Evolutionary conservation across 2,888 invertebrate genomes (phyloP), one percentile per base, ranked within the genome.

Genomic region (Euplexia lucipara): DNA sequence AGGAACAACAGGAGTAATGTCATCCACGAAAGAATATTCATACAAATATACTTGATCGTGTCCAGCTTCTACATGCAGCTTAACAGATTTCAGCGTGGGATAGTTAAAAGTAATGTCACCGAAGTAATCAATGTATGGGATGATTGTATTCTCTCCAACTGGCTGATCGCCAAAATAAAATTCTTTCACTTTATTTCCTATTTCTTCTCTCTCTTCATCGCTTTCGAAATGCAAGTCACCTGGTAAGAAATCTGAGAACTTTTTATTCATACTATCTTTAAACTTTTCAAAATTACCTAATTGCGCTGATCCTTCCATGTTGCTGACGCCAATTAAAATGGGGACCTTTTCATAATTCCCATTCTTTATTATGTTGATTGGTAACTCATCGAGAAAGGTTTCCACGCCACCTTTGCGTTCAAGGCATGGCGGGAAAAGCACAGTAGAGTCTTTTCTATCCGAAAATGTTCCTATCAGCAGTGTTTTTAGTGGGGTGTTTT

Each of bases 41-140:
- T 88, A 89, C 16, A 90, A 70, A 67, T 85, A 89, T 54, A 89
- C 78, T 48, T 82, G 69, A 44, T 88, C 64, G 37, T 88, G 80
- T 2, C 86, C 85, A 26, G 75, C 65, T 60, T 78, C 68, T 2
- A 58, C 56, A 18, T 85, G 84, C 18, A 87, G 32, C 35, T 79
- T 85, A 2, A 85, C 64, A 4, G 84, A 72, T 61, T 83, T 83
- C 3, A 90, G 53, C 32, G 82, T 85, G 1, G 87, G 76, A 65
- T 84, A 87, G 3, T 59, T 76, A 70, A 90, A 88, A 4, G 84
- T 10, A 7, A 82, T 18, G 95, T 96, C 94, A 7, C 87, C 74
- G 48, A 84, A 83, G 39, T 79, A 90, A 49, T 84, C 75, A 5
- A 84, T 59, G 30, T 78, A 88, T 14, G 42, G 8, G 20, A 82